These are phyloP conservation scores for Acridotheres tristis DNA, from an alignment of 2,797 vertebrate genomes.

Conservation along the genomic window DNA sequence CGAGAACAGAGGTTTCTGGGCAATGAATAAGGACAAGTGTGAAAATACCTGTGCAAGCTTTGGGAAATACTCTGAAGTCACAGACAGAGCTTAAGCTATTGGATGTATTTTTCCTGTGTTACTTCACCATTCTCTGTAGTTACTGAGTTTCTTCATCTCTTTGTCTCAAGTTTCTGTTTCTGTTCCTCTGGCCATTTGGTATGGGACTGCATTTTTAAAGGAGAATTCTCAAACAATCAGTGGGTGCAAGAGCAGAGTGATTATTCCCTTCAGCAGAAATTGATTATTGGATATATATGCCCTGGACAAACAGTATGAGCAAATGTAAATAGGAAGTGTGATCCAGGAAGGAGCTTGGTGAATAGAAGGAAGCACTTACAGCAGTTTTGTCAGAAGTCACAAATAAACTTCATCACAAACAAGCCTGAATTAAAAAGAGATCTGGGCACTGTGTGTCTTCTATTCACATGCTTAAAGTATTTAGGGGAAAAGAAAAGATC, in stretches of 20 bases:
- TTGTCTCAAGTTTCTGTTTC: background rate
- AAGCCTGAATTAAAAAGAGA: constrained; percentile 17
- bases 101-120: background rate
- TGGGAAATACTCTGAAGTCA: background rate
- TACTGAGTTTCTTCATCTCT: background rate
- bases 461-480: constrained; percentile 9
- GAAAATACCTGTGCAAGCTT: background rate
- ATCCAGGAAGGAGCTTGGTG: background rate
- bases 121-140: background rate
- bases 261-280: background rate
- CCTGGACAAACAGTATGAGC: background rate
- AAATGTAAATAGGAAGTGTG: background rate
- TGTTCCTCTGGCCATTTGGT: background rate
- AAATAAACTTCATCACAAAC: constrained; percentile 30
- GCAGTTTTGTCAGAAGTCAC: constrained; percentile 25
- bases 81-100: background rate
- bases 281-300: background rate
- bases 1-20: background rate
- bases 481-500: constrained; percentile 41
- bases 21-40: background rate
- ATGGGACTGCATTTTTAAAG: background rate
- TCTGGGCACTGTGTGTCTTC: constrained; percentile 14
- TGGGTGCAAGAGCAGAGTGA: background rate
- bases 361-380: constrained; percentile 19
- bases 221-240: background rate